A percentile compares a stretch with the other conserved stretches of the same genome.
Conservation (phyloP, 2,888 invertebrate genomes). For the Camptogramma bilineatum region DNA sequence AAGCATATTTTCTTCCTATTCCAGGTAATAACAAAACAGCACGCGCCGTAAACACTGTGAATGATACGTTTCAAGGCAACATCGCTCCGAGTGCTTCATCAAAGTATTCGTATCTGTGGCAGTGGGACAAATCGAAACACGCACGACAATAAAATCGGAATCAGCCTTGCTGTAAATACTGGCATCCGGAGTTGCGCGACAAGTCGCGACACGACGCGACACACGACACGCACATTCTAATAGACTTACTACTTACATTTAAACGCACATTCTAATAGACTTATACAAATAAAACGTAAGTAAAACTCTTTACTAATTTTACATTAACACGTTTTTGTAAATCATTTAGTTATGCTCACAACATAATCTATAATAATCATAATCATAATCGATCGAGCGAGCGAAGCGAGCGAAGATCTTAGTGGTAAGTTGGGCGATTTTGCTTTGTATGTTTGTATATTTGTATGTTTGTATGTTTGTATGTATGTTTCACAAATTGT, state of each 20-base stretch:
- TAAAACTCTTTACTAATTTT: no score
- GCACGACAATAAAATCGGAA: constrained; percentile 20
- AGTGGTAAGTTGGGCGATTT: no score
- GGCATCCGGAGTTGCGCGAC: constrained; percentile 11
- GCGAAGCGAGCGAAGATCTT: no score
- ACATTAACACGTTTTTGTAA: no score
- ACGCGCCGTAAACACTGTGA: constrained; percentile 9
- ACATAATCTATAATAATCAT: no score
- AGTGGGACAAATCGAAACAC: constrained; percentile 24
- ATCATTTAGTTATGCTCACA: no score
- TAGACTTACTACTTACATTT: background rate
- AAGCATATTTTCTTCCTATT: background rate
- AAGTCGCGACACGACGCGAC: background rate
- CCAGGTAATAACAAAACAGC: background rate
- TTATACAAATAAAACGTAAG: no score
- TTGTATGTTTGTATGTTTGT: no score
- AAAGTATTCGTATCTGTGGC: constrained; percentile 11
- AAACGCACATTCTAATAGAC: no score
- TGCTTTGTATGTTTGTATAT: no score
- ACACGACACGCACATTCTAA: background rate
- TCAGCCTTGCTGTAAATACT: constrained; percentile 12
- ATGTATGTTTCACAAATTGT: no score
- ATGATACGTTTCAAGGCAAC: constrained; percentile 6
- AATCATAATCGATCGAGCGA: no score
- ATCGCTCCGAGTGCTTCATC: constrained; percentile 6